phyloP scores from a whole-genome alignment of 2,113 vertebrate species.

The Hiodon tergisus region DNA sequence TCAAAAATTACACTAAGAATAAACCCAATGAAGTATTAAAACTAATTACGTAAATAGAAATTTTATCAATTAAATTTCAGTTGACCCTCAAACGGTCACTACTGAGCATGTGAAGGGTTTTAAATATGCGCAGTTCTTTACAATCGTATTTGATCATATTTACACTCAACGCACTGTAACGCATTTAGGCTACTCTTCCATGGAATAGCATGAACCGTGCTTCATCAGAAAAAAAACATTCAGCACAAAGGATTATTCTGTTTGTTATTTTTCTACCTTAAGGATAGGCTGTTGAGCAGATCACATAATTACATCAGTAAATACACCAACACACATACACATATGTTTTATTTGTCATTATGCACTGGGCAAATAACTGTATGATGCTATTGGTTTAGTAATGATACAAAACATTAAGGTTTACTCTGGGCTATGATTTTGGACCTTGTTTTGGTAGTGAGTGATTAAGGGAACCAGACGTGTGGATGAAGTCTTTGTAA shows the following conservation, averaged over 20 bases:
- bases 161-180: slow-evolving; percentile 34
- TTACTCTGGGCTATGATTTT: too few relatives aligned
- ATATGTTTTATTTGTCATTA: too few relatives aligned
- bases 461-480: too few relatives aligned
- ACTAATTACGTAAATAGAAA: slow-evolving; percentile 15
- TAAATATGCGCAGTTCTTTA: slow-evolving; percentile 16
- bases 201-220: slow-evolving; percentile 33
- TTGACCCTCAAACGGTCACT: slow-evolving; percentile 3
- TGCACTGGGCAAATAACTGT: too few relatives aligned
- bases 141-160: slow-evolving; percentile 22
- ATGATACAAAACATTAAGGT: too few relatives aligned
- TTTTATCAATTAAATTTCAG: slow-evolving; percentile 14
- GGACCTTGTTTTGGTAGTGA: too few relatives aligned
- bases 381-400: too few relatives aligned
- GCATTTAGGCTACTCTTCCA: slow-evolving; percentile 28
- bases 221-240: neutral
- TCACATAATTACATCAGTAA: neutral
- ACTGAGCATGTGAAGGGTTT: slow-evolving; percentile 19
- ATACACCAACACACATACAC: neutral
- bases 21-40: neutral
- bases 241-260: neutral
- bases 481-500: too few relatives aligned
- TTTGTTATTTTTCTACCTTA: neutral
- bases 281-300: neutral
- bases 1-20: too few relatives aligned